A percentile compares a stretch with the other conserved stretches of the same genome.
These are phyloP conservation scores for Boleophthalmus pectinirostris DNA, from an alignment of 2,113 vertebrate species.

Conservation along the genomic window DNA sequence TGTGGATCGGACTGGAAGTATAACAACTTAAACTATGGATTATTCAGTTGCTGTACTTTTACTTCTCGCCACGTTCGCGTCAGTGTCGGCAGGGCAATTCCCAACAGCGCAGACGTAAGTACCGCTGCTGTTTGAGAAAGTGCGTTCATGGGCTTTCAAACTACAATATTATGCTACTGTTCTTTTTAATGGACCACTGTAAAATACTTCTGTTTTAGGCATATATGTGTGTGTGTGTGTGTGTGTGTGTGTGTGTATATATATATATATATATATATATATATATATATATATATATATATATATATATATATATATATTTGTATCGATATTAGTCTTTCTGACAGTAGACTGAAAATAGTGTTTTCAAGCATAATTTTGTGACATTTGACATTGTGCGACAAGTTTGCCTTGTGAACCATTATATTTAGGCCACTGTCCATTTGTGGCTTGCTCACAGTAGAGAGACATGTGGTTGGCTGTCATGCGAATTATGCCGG, in stretches of 20 bases:
- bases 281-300: too few species aligned
- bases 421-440: conserved; percentile 24
- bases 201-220: not conserved
- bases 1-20: conserved; percentile 19
- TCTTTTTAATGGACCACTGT: not conserved
- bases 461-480: conserved; percentile 34
- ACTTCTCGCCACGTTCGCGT: conserved; percentile 56
- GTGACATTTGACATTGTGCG: not conserved
- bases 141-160: not conserved
- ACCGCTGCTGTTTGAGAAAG: conserved; percentile 47
- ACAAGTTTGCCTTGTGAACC: conserved; percentile 35
- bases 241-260: too few species aligned
- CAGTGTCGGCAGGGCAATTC: conserved; percentile 57
- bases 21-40: conserved; percentile 62
- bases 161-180: not conserved
- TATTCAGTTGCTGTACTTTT: conserved; percentile 58
- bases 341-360: not conserved
- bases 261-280: too few species aligned
- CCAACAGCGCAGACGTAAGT: conserved; percentile 66
- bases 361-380: not conserved
- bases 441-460: conserved; percentile 25
- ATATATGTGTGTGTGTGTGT: too few species aligned
- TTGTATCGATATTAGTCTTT: not conserved
- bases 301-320: too few species aligned
- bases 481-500: conserved; percentile 41